Evolutionary conservation across 2,888 invertebrate genomes (phyloP).

Genomic region (Subacronicta megacephala): DNA sequence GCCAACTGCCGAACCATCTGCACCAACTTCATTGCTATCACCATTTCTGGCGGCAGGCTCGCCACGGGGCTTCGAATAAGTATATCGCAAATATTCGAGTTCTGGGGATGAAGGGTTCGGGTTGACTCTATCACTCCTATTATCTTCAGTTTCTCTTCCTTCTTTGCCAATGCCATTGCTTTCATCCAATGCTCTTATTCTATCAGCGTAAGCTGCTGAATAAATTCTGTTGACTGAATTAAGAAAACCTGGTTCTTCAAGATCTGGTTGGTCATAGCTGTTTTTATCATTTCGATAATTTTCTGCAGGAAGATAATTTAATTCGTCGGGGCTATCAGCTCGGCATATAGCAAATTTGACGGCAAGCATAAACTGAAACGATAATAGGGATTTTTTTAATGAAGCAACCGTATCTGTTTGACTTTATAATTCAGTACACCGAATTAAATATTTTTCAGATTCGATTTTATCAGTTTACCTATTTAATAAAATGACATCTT

Average conservation of each 20-base stretch:
- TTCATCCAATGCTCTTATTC: constrained; percentile 1
- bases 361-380: constrained; percentile 19
- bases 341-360: constrained; percentile 7
- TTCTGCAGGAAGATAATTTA: background rate
- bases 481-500: no score
- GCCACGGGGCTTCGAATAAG: background rate
- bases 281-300: constrained; percentile 2
- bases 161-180: background rate
- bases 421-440: no score
- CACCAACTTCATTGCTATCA: constrained; percentile 2
- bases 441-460: no score
- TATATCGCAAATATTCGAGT: background rate
- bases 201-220: constrained; percentile 8
- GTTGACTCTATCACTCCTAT: background rate
- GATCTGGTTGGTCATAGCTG: constrained; percentile 1
- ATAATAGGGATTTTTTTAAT: background rate
- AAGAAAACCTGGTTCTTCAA: background rate
- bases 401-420: no score
- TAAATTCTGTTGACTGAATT: constrained; percentile 10
- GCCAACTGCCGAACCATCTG: background rate
- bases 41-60: background rate
- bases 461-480: no score
- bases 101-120: background rate
- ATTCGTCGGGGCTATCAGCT: background rate
- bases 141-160: background rate